Evolutionary conservation across 2,888 invertebrate species (phyloP).

Genomic region (Dryobotodes eremita): DNA sequence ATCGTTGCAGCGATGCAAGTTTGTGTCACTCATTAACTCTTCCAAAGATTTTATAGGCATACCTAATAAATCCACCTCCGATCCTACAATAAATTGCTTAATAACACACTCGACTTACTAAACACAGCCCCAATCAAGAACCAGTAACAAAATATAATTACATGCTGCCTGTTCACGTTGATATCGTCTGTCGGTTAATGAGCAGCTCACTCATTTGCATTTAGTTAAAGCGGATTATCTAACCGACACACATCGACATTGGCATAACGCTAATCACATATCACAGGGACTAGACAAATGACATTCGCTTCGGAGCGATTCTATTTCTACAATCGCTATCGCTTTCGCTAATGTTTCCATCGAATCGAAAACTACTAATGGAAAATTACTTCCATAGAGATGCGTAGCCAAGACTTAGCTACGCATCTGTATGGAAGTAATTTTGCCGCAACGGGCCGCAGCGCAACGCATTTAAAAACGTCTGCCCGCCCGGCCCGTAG

Average conservation of each 20-base stretch:
- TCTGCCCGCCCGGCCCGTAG: too few relatives aligned
- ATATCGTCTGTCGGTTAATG: conserved; percentile 25
- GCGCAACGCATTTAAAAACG: too few relatives aligned
- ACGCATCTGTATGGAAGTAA: too few relatives aligned
- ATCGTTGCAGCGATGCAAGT: too few relatives aligned
- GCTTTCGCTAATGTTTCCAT: too few relatives aligned
- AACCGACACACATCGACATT: conserved; percentile 22
- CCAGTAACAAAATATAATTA: conserved; percentile 1
- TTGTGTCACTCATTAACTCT: not conserved
- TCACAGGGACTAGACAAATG: not conserved
- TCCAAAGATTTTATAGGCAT: not conserved
- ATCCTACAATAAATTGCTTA: not conserved
- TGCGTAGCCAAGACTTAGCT: too few relatives aligned
- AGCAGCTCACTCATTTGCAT: conserved; percentile 42
- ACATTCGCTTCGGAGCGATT: too few relatives aligned
- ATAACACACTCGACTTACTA: too few relatives aligned
- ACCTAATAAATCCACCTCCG: not conserved
- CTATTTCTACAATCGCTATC: too few relatives aligned
- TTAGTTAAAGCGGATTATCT: conserved; percentile 28
- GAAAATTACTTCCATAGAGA: too few relatives aligned
- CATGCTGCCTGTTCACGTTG: conserved; percentile 1
- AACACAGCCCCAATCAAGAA: not conserved
- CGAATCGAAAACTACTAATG: too few relatives aligned
- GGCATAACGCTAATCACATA: conserved; percentile 33
- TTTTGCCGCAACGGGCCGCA: too few relatives aligned